Conservation (phyloP, 2,113 vertebrate species). For the Thamnophis sirtalis region DNA sequence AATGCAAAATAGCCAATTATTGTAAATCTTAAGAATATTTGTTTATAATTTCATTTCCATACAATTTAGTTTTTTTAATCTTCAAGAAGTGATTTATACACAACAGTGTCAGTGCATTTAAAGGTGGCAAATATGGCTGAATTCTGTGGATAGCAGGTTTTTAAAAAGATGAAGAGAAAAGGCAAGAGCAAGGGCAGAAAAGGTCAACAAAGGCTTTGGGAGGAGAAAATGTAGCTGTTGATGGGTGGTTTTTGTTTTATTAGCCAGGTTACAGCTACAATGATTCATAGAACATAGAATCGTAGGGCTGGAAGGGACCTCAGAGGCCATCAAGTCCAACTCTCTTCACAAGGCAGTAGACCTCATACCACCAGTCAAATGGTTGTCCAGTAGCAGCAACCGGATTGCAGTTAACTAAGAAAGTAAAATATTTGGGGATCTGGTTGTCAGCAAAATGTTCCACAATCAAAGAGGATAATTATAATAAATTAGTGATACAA, state of each 20-base stretch:
- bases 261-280: background rate
- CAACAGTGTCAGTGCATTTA: slow-evolving; percentile 20
- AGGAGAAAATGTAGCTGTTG: background rate
- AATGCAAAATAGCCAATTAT: slow-evolving; percentile 42
- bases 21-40: slow-evolving; percentile 49
- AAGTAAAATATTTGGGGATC: too few species aligned
- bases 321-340: background rate
- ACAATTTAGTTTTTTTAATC: slow-evolving; percentile 37
- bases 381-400: too few species aligned
- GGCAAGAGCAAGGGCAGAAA: background rate
- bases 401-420: too few species aligned
- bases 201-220: background rate
- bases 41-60: slow-evolving; percentile 48
- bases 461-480: too few species aligned
- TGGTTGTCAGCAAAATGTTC: too few species aligned
- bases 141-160: background rate
- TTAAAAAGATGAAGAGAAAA: background rate
- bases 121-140: slow-evolving; percentile 16
- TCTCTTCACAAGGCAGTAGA: background rate
- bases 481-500: too few species aligned
- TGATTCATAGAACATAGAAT: background rate
- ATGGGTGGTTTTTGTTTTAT: background rate
- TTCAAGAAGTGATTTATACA: slow-evolving; percentile 31
- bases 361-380: background rate
- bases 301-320: background rate